Evolutionary conservation across 2,797 vertebrate species (phyloP).

Genomic region (Danio tinwini): DNA sequence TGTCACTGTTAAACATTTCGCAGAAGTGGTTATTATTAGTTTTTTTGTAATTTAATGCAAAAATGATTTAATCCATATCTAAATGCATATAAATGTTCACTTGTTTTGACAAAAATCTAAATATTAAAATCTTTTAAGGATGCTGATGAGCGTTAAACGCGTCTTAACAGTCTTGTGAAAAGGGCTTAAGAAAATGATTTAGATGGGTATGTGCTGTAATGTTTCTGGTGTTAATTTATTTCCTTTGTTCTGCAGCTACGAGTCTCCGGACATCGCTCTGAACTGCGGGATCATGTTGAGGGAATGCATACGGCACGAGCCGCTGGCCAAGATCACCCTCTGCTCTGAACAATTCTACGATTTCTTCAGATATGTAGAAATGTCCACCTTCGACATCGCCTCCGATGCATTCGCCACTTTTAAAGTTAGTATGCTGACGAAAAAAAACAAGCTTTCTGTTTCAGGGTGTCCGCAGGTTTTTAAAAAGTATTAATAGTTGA

Average conservation of each 20-base stretch:
- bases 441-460: no score
- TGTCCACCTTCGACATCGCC: conserved; percentile 97
- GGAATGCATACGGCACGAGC: conserved; percentile 95
- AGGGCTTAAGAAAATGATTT: not conserved
- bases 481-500: no score
- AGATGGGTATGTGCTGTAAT: not conserved
- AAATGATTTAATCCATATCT: no score
- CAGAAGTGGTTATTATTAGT: no score
- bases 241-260: conserved; percentile 80
- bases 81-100: no score
- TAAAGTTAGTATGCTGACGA: conserved; percentile 80
- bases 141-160: no score
- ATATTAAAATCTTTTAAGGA: no score
- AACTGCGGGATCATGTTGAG: conserved; percentile 97
- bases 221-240: not conserved
- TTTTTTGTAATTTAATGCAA: no score
- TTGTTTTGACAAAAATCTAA: no score
- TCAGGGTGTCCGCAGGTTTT: no score
- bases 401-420: conserved; percentile 98
- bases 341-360: conserved; percentile 88
- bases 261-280: conserved; percentile 90
- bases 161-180: no score
- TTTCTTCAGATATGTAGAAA: conserved; percentile 96
- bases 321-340: conserved; percentile 90
- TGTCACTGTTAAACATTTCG: no score